These are phyloP conservation scores for Macrosoma leucophasiata DNA, from an alignment of 2,888 invertebrate species.

Conservation along the genomic window DNA sequence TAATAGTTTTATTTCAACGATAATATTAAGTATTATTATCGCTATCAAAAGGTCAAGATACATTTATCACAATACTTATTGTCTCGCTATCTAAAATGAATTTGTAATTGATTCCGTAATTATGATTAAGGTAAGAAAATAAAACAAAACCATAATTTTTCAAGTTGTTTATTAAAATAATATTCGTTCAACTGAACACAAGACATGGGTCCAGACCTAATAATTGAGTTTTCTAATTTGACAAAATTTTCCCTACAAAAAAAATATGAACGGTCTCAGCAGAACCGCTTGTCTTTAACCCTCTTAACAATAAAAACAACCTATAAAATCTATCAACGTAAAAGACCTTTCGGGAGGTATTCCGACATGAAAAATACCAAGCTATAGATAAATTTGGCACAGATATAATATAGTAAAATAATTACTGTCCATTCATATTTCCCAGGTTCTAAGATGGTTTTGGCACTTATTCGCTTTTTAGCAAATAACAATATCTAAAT, in stretches of 20 bases:
- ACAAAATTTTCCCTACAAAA: conserved; percentile 57
- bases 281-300: conserved; percentile 56
- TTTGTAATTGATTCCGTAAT: no score
- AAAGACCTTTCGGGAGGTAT: conserved; percentile 52
- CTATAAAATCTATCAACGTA: conserved; percentile 74
- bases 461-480: conserved; percentile 45
- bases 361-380: conserved; percentile 34
- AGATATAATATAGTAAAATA: conserved; percentile 39
- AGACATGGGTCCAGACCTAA: conserved; percentile 70
- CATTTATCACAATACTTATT: no score
- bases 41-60: no score
- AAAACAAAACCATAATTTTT: conserved; percentile 54
- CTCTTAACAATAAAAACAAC: conserved; percentile 74
- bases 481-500: no score
- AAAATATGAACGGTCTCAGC: conserved; percentile 46
- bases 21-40: no score
- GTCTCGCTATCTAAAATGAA: no score
- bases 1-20: no score
- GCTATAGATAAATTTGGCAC: conserved; percentile 65
- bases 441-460: conserved; percentile 58
- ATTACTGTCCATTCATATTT: conserved; percentile 35
- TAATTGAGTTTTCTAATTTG: conserved; percentile 70
- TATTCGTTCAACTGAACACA: conserved; percentile 75
- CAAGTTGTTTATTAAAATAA: conserved; percentile 75
- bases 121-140: conserved; percentile 34